Evolutionary conservation across 2,113 vertebrate genomes (phyloP), one percentile per base, ranked within the genome.

Genomic region (Nyctereutes procyonoides): DNA sequence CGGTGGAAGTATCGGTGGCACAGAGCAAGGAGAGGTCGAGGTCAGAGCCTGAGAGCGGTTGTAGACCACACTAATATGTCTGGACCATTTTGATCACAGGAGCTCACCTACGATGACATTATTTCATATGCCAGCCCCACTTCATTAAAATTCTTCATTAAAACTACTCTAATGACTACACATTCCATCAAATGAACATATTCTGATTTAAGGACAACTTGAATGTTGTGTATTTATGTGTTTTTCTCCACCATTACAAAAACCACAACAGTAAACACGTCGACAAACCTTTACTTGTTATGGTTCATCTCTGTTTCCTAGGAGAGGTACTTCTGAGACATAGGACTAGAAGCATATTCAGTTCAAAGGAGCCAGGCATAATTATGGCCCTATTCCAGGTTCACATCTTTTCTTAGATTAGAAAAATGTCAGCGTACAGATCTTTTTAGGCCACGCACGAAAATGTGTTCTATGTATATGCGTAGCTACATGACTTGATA

Each of bases 381-480:
- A 81, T 60, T 19, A 35, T 73, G 38, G 65, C 60, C 35, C 13
- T 88, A 73, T 90, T 92, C 76, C 58, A 96, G 5, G 1, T 24
- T 94, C 63, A 88, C 28, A 77, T 96, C 65, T 94, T 96, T 93
- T 43, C 81, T 96, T 94, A 93, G 60, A 90, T 88, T 58, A 96
- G 55, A 96, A 84, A 91, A 94, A 60, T 58, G 26, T 79, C 32
- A 10, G 15, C 55, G 80, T 89, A 48, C 63, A 81, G 55, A 43
- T 55, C 14, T 60, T 81, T 76, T 28, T 9, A 90, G 26, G 26
- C 10, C 32, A 30, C 79, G 32, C 20, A 51, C 55, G 67, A 65
- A 65, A 65, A 6, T 32, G 0, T 43, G 12, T 53, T 96, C 30
- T n/a, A 2, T n/a, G n/a, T 22, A 26, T 63, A 14, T 35, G 26